Evolutionary conservation across 2,797 vertebrate genomes (phyloP).

Genomic region (Denticeps clupeoides): DNA sequence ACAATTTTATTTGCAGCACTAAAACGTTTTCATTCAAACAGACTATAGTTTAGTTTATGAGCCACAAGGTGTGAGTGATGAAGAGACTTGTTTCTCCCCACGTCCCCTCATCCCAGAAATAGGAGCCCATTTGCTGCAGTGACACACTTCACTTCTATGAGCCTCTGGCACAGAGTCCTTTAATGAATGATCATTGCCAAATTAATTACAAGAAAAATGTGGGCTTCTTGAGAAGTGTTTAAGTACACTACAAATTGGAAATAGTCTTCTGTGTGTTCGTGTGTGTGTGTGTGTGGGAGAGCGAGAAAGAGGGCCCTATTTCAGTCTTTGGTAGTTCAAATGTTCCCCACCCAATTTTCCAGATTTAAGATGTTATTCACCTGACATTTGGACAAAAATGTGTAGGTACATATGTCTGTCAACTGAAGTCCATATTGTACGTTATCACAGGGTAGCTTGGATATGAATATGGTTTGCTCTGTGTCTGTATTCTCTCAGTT

Average conservation of each 20-base stretch:
- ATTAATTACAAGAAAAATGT: conserved; percentile 33
- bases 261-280: neutral
- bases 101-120: neutral
- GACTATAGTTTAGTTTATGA: no score
- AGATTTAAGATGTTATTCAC: no score
- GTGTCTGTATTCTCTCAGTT: conserved; percentile 9
- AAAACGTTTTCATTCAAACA: no score
- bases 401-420: no score
- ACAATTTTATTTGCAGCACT: neutral
- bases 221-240: conserved; percentile 12
- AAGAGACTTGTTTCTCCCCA: neutral
- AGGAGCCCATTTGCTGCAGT: conserved; percentile 4
- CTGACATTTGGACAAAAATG: no score
- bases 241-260: conserved; percentile 10
- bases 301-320: neutral
- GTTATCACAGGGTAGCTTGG: no score
- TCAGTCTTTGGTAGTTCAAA: neutral
- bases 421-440: no score
- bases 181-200: conserved; percentile 30
- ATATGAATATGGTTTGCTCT: no score
- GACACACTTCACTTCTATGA: conserved; percentile 30
- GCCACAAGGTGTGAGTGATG: no score
- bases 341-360: no score
- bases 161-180: conserved; percentile 30
- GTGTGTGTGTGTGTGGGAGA: neutral